phyloP scores from a whole-genome alignment of 2,113 vertebrate genomes.

The Amblyopsis rosae region DNA sequence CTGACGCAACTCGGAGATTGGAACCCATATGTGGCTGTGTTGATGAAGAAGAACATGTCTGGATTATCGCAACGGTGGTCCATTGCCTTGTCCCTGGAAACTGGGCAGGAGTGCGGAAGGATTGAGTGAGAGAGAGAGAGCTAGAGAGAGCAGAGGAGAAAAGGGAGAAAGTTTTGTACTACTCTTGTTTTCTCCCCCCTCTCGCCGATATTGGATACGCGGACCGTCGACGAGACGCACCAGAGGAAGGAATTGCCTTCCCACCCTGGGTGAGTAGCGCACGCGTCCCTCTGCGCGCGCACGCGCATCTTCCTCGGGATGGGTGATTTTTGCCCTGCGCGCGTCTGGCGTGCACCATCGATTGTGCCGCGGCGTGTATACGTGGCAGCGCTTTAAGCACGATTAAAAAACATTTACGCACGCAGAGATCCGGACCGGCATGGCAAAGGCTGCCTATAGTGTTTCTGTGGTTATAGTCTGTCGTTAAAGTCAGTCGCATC shows the following conservation, averaged over 20 bases:
- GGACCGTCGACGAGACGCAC: conserved; percentile 46
- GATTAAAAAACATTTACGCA: too few relatives aligned
- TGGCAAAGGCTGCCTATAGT: too few relatives aligned
- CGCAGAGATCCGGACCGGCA: too few relatives aligned
- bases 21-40: not conserved
- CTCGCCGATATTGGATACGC: conserved; percentile 57
- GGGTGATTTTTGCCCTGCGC: not conserved
- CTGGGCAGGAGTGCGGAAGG: conserved; percentile 49
- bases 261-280: conserved; percentile 71
- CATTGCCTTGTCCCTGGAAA: conserved; percentile 31
- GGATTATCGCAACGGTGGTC: conserved; percentile 67
- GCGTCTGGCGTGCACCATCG: not conserved
- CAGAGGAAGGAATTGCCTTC: conserved; percentile 61
- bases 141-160: conserved; percentile 1
- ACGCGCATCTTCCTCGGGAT: conserved; percentile 7
- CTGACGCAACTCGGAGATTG: conserved; percentile 8
- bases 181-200: conserved; percentile 24
- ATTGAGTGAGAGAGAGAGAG: not conserved
- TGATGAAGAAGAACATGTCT: conserved; percentile 59
- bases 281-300: not conserved
- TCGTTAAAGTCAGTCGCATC: too few relatives aligned
- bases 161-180: conserved; percentile 27
- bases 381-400: too few relatives aligned
- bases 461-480: too few relatives aligned
- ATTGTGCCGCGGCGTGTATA: not conserved